phyloP scores from a whole-genome alignment of 2,888 invertebrate genomes.

The Mesoligia furuncula region DNA sequence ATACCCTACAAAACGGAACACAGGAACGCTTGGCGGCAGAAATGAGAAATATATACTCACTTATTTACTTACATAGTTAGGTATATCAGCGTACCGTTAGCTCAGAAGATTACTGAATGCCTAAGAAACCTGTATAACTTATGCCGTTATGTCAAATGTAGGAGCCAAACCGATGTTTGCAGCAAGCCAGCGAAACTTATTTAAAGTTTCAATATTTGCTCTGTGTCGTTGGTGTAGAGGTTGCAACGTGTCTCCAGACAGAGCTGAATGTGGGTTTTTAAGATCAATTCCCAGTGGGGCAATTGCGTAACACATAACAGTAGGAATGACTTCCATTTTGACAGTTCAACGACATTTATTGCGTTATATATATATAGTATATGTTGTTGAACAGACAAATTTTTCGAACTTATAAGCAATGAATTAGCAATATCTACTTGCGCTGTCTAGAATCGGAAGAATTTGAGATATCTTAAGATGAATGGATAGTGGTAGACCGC shows the following conservation, averaged over 20 bases:
- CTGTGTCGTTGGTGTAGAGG: neutral
- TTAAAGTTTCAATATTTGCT: neutral
- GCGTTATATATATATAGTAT: too few relatives aligned
- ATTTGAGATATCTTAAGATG: too few relatives aligned
- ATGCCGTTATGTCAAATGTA: conserved; percentile 24
- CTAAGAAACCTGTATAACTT: conserved; percentile 32
- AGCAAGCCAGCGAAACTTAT: neutral
- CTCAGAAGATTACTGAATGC: conserved; percentile 3
- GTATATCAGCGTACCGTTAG: conserved; percentile 2
- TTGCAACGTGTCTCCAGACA: too few relatives aligned
- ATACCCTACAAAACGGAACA: neutral
- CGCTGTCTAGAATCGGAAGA: too few relatives aligned
- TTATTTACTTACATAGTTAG: neutral
- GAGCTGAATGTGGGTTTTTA: too few relatives aligned
- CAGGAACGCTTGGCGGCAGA: neutral
- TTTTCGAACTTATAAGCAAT: too few relatives aligned
- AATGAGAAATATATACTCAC: neutral
- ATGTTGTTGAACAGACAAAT: too few relatives aligned
- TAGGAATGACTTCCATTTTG: too few relatives aligned
- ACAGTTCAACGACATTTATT: too few relatives aligned
- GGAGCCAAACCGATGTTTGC: neutral
- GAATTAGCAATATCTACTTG: too few relatives aligned
- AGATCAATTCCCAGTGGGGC: neutral
- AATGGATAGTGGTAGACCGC: too few relatives aligned
- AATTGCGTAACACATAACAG: too few relatives aligned